phyloP scores from a whole-genome alignment of 2,797 vertebrate species.

The Coregonus sp. region DNA sequence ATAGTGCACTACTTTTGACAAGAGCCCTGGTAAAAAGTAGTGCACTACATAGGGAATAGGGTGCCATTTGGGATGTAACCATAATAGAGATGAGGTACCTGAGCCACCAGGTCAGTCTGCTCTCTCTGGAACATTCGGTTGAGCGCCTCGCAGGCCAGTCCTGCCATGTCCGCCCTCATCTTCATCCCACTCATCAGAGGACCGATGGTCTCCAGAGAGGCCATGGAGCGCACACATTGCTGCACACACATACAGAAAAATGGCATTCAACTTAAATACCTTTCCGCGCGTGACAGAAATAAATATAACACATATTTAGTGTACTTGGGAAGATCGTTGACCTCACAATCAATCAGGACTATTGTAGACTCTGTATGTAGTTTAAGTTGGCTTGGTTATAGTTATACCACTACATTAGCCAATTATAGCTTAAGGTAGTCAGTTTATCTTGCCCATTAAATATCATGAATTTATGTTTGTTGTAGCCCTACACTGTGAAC shows the following conservation, averaged over 20 bases:
- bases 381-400: background rate
- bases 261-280: background rate
- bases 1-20: background rate
- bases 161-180: slow-evolving; percentile 85
- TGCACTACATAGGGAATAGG: background rate
- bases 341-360: too few relatives aligned
- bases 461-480: too few relatives aligned
- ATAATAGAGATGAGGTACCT: slow-evolving; percentile 72
- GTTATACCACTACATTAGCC: background rate
- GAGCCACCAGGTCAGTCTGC: slow-evolving; percentile 93
- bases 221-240: slow-evolving; percentile 96
- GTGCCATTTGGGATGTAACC: background rate
- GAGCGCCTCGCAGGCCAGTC: slow-evolving; percentile 93
- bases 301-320: too few relatives aligned
- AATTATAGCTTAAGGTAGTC: background rate
- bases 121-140: slow-evolving; percentile 99
- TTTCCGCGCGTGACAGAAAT: too few relatives aligned
- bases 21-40: background rate
- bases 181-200: slow-evolving; percentile 96
- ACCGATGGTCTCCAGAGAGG: slow-evolving; percentile 90
- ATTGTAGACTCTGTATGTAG: too few relatives aligned
- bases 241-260: slow-evolving; percentile 47
- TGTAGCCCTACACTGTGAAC: background rate
- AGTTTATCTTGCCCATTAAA: background rate
- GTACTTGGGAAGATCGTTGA: too few relatives aligned